These are phyloP conservation scores for Ciona savignyi DNA, from an alignment of 23 tunicate genomes.

Conservation along the genomic window DNA sequence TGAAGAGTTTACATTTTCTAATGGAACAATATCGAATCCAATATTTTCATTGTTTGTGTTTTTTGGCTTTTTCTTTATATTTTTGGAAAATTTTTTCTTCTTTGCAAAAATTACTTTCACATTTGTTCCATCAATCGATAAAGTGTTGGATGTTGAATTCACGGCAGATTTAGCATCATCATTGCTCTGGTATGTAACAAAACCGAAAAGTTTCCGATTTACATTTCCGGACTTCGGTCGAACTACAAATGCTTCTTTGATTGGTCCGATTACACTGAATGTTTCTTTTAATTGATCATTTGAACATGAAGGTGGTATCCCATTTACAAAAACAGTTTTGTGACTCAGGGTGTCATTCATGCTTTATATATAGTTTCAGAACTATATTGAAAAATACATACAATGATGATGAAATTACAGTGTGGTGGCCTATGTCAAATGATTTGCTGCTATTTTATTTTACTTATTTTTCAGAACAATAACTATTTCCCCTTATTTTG, in stretches of 20 bases:
- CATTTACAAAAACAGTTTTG: conserved; percentile 74
- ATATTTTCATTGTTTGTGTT: conserved; percentile 4
- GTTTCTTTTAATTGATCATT: conserved; percentile 64
- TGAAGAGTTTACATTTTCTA: neutral
- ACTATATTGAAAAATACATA: too few species aligned
- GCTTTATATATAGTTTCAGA: too few species aligned
- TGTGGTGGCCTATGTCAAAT: too few species aligned
- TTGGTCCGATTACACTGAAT: conserved; percentile 58
- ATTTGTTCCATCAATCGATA: conserved; percentile 25
- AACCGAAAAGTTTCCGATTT: conserved; percentile 31
- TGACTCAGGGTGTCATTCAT: conserved; percentile 24
- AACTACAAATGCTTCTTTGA: conserved; percentile 65
- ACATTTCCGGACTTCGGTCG: conserved; percentile 15
- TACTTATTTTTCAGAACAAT: too few species aligned
- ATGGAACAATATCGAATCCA: conserved; percentile 1
- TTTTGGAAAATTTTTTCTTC: conserved; percentile 19
- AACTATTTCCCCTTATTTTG: too few species aligned
- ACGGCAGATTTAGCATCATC: conserved; percentile 67
- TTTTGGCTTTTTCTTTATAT: conserved; percentile 15
- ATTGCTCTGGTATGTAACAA: conserved; percentile 46
- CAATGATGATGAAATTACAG: too few species aligned
- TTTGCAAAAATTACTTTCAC: conserved; percentile 48
- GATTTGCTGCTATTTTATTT: too few species aligned
- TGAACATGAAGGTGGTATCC: conserved; percentile 60
- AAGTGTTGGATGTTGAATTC: conserved; percentile 18